These are phyloP conservation scores for Esox niger DNA, from an alignment of 2,113 vertebrate species.

Conservation along the genomic window DNA sequence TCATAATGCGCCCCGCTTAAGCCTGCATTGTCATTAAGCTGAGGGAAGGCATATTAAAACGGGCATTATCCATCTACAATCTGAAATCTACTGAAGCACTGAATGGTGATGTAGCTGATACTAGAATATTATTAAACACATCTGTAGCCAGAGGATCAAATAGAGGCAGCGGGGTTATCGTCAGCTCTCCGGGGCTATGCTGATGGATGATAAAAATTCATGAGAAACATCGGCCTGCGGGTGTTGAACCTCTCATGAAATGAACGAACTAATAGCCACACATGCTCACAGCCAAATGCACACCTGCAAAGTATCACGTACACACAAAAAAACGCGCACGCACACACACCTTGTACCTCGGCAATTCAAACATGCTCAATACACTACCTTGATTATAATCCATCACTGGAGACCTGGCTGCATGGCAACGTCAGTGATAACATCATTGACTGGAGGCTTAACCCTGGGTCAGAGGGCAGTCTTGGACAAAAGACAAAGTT, in stretches of 20 bases:
- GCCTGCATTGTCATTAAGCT: not conserved
- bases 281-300: not conserved
- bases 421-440: not conserved
- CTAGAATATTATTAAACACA: not conserved
- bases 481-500: conserved; percentile 3
- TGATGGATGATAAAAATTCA: conserved; percentile 45
- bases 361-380: not conserved
- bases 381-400: conserved; percentile 6
- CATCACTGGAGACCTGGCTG: not conserved
- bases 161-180: not conserved
- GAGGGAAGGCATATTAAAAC: not conserved
- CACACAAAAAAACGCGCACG: not conserved
- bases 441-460: not conserved
- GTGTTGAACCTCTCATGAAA: conserved; percentile 12
- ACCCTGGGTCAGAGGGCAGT: not conserved
- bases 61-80: not conserved
- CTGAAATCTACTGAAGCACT: too few relatives aligned
- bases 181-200: conserved; percentile 11
- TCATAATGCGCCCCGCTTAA: not conserved
- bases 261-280: conserved; percentile 2
- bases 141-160: not conserved
- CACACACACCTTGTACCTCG: not conserved
- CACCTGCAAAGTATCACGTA: conserved; percentile 4
- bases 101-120: too few relatives aligned
- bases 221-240: conserved; percentile 44